Evolutionary conservation across 2,113 vertebrate species (phyloP).

Genomic region (Myiagra hebetior): DNA sequence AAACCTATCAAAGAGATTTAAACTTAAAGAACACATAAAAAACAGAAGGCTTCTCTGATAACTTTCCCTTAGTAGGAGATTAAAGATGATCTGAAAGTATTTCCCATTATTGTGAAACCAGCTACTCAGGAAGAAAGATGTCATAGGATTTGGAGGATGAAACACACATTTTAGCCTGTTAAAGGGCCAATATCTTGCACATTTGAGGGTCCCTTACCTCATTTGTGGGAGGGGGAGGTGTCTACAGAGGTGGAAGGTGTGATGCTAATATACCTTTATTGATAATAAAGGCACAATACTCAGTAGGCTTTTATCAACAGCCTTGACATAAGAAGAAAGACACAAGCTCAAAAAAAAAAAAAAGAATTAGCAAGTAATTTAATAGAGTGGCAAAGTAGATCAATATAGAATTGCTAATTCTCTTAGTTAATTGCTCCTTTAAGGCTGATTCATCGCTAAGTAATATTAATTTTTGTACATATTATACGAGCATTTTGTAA

Average conservation of each 20-base stretch:
- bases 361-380: slow-evolving; percentile 17
- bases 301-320: neutral
- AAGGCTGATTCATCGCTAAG: neutral
- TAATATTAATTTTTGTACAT: slow-evolving; percentile 12
- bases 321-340: neutral
- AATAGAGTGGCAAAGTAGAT: slow-evolving; percentile 5
- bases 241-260: neutral
- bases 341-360: neutral
- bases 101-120: neutral
- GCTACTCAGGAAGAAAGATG: neutral
- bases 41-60: neutral
- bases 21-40: neutral
- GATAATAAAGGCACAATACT: neutral
- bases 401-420: slow-evolving; percentile 10
- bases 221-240: neutral
- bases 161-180: neutral
- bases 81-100: neutral
- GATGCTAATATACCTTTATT: neutral
- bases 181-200: neutral
- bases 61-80: neutral
- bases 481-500: neutral
- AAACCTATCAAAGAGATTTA: neutral
- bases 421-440: slow-evolving; percentile 10
- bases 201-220: neutral
- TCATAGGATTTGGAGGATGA: neutral